These are phyloP conservation scores for Camponotus vicinus DNA, from an alignment of 1,140 invertebrate species.

Conservation along the genomic window DNA sequence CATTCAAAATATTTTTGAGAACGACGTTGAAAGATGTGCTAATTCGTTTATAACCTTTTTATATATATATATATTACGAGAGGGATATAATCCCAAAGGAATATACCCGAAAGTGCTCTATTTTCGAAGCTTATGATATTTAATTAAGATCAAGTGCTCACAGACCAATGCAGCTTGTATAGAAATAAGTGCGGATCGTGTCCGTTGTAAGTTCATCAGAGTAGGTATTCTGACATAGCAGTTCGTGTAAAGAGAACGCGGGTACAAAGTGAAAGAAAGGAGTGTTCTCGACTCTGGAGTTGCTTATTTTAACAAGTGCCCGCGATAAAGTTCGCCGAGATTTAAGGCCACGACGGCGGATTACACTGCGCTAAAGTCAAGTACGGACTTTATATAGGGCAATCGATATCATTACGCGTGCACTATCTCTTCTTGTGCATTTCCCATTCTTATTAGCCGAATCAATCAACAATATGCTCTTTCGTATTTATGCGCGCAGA, in stretches of 20 bases:
- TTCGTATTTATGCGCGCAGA: constrained; percentile 13
- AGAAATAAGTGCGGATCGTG: background rate
- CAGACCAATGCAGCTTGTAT: background rate
- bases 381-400: constrained; percentile 58
- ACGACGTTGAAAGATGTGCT: background rate
- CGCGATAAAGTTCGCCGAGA: constrained; percentile 62
- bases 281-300: constrained; percentile 31
- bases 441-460: background rate
- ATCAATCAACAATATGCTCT: background rate
- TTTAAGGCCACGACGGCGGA: constrained; percentile 36
- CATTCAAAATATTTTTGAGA: background rate
- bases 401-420: constrained; percentile 67
- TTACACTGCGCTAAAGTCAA: constrained; percentile 5
- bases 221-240: constrained; percentile 4
- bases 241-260: constrained; percentile 32
- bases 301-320: constrained; percentile 58
- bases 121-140: constrained; percentile 31
- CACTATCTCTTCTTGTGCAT: constrained; percentile 15
- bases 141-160: constrained; percentile 41
- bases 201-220: constrained; percentile 5
- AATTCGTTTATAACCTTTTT: background rate
- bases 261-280: constrained; percentile 26
- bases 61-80: background rate
- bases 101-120: background rate
- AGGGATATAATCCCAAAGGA: background rate